Conservation (phyloP, 2,797 vertebrate genomes). For the Lacerta viridis region DNA sequence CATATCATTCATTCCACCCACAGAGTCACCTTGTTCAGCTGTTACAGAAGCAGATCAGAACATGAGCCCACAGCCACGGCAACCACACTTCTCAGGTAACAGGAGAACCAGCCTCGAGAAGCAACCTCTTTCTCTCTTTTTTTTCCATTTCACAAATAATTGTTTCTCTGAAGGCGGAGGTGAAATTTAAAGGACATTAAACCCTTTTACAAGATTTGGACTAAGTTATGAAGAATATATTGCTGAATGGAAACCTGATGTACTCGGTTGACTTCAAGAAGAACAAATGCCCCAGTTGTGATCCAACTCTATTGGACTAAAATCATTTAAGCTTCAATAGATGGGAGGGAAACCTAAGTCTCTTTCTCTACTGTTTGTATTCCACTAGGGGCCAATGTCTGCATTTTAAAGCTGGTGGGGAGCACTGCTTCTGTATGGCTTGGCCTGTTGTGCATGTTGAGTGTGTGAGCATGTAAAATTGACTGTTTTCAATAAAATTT, state of each 20-base stretch:
- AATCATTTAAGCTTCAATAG: slow-evolving; percentile 44
- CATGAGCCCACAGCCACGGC: background rate
- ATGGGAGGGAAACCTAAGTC: slow-evolving; percentile 52
- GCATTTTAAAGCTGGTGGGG: slow-evolving; percentile 60
- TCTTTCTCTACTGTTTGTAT: slow-evolving; percentile 63
- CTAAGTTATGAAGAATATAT: slow-evolving; percentile 41
- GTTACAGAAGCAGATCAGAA: background rate
- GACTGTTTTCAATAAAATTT: slow-evolving; percentile 44
- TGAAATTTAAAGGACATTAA: slow-evolving; percentile 30
- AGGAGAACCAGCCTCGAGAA: background rate
- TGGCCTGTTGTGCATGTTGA: slow-evolving; percentile 42
- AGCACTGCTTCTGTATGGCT: slow-evolving; percentile 54
- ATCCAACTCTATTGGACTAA: slow-evolving; percentile 26
- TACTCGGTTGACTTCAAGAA: slow-evolving; percentile 45
- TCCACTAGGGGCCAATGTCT: slow-evolving; percentile 52
- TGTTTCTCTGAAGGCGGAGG: slow-evolving; percentile 7
- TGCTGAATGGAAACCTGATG: slow-evolving; percentile 35
- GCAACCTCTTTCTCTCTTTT: background rate
- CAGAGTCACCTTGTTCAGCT: background rate
- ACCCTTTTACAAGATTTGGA: slow-evolving; percentile 28
- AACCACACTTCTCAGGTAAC: background rate
- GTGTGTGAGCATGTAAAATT: slow-evolving; percentile 22
- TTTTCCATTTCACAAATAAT: background rate
- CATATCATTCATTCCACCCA: background rate
- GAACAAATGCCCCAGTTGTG: slow-evolving; percentile 36